These are phyloP conservation scores for Gracilinanus agilis DNA, from an alignment of 2,113 vertebrate species.

Conservation along the genomic window DNA sequence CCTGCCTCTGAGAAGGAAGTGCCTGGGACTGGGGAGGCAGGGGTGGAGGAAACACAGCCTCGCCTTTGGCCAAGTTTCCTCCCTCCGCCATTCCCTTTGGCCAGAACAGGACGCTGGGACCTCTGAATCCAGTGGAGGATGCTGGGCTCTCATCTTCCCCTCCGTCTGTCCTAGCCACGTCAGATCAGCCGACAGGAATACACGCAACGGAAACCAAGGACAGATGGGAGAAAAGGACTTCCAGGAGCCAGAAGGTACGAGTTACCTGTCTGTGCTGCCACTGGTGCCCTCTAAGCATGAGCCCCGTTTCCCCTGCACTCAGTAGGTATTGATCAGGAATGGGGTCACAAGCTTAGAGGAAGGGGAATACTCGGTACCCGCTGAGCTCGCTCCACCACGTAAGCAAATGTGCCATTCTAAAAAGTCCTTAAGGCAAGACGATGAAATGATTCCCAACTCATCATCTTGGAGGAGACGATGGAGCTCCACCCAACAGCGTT, in stretches of 20 bases:
- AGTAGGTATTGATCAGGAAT: background rate
- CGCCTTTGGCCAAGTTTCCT: background rate
- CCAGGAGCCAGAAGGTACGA: background rate
- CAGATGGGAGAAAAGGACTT: background rate
- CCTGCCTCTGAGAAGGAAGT: background rate
- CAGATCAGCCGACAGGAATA: background rate
- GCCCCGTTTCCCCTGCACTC: background rate
- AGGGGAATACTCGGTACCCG: background rate
- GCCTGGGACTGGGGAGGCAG: background rate
- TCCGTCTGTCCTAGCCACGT: background rate
- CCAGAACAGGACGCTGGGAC: background rate
- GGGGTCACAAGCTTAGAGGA: background rate
- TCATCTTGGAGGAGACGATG: background rate
- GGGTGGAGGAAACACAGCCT: background rate
- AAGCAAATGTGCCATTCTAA: background rate
- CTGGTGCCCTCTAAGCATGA: background rate
- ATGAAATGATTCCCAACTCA: background rate
- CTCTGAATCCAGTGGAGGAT: background rate
- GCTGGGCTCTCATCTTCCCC: background rate
- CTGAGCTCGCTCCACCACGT: background rate
- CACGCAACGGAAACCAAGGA: background rate
- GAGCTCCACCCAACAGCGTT: background rate
- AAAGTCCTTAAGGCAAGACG: background rate
- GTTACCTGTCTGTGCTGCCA: background rate
- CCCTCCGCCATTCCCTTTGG: background rate